Conservation (phyloP, 2,113 vertebrate species). For the Mellivora capensis region DNA sequence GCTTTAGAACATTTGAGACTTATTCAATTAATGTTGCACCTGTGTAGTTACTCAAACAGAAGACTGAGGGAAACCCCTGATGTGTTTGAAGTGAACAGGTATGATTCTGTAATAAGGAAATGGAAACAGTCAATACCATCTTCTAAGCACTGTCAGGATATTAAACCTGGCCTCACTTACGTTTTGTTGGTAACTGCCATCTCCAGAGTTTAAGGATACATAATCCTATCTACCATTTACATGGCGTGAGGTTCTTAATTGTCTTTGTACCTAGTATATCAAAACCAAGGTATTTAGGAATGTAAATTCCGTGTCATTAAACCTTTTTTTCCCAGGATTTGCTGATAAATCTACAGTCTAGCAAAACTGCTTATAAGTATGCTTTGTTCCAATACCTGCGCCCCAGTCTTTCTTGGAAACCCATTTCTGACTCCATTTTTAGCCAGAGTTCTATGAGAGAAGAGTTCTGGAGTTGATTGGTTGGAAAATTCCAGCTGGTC, state of each 20-base stretch:
- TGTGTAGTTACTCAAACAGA: neutral
- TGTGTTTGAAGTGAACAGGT: neutral
- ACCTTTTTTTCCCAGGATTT: neutral
- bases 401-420: neutral
- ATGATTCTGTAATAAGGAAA: neutral
- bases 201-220: neutral
- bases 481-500: neutral
- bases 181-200: neutral
- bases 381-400: neutral
- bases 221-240: neutral
- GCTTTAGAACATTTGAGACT: neutral
- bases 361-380: neutral
- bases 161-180: neutral
- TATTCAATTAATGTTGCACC: neutral
- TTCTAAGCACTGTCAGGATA: neutral
- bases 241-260: neutral
- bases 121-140: neutral
- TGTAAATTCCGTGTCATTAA: neutral
- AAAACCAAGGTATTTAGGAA: neutral
- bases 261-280: neutral
- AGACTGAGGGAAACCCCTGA: neutral
- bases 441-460: neutral
- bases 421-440: neutral
- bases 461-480: neutral
- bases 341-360: neutral